Conservation (phyloP, 1,140 invertebrate species). For the Philopotamus ludificatus region DNA sequence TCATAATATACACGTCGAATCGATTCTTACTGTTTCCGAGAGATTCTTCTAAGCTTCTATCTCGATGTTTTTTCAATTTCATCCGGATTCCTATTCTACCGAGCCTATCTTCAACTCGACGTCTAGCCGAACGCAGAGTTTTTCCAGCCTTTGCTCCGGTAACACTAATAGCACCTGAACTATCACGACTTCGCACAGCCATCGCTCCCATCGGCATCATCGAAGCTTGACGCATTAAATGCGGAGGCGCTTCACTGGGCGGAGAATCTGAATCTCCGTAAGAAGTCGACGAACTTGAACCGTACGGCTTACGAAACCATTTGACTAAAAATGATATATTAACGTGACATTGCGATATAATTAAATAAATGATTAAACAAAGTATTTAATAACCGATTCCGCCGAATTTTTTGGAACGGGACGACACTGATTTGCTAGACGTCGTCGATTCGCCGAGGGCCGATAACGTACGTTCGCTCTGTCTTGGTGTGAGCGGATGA, state of each 20-base stretch:
- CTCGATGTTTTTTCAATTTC: constrained; percentile 83
- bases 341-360: no score
- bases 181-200: constrained; percentile 2
- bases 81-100: constrained; percentile 63
- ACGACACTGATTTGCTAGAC: constrained; percentile 50
- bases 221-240: constrained; percentile 50
- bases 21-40: constrained; percentile 67
- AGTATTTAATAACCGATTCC: constrained; percentile 61
- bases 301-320: constrained; percentile 61
- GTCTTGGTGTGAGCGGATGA: constrained; percentile 74
- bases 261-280: constrained; percentile 55
- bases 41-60: constrained; percentile 81
- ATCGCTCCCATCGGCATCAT: constrained; percentile 47
- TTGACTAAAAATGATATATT: constrained; percentile 56
- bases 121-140: constrained; percentile 75
- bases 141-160: constrained; percentile 57
- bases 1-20: not conserved
- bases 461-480: constrained; percentile 71
- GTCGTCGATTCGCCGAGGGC: constrained; percentile 48
- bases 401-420: constrained; percentile 56
- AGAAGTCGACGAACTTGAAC: constrained; percentile 52
- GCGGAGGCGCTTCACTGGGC: constrained; percentile 50
- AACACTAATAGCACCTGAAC: constrained; percentile 13
- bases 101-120: constrained; percentile 81
- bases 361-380: not conserved